Evolutionary conservation across 2,797 vertebrate genomes (phyloP).

Genomic region (Poeciliopsis presidionis): DNA sequence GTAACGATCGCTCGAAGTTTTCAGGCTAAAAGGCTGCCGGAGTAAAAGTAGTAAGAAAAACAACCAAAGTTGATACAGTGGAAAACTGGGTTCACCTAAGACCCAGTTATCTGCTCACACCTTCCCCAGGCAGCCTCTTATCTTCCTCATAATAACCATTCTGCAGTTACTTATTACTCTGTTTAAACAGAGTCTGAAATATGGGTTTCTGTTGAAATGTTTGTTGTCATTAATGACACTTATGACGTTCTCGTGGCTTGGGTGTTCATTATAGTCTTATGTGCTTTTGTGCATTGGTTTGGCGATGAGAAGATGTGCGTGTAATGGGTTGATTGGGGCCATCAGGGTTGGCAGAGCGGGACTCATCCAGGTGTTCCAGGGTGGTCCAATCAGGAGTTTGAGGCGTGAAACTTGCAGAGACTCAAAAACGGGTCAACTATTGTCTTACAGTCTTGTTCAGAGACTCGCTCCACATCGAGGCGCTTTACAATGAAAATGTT

Average conservation of each 20-base stretch:
- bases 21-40: slow-evolving; percentile 5
- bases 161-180: slow-evolving; percentile 45
- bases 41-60: not conserved
- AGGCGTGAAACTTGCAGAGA: slow-evolving; percentile 52
- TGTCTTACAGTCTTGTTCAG: slow-evolving; percentile 31
- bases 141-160: slow-evolving; percentile 41
- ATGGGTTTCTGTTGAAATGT: slow-evolving; percentile 43
- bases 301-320: slow-evolving; percentile 49
- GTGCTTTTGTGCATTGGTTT: slow-evolving; percentile 44
- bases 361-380: slow-evolving; percentile 78
- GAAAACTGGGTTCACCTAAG: slow-evolving; percentile 3
- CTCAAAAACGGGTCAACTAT: slow-evolving; percentile 23
- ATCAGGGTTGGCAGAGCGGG: slow-evolving; percentile 57
- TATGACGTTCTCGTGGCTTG: slow-evolving; percentile 52
- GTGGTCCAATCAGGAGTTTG: slow-evolving; percentile 69
- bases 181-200: slow-evolving; percentile 45
- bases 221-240: slow-evolving; percentile 49
- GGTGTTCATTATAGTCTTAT: slow-evolving; percentile 65
- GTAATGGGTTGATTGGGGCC: slow-evolving; percentile 68
- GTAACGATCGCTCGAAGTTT: slow-evolving; percentile 7
- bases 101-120: slow-evolving; percentile 25
- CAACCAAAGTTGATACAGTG: slow-evolving; percentile 4
- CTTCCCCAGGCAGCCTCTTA: slow-evolving; percentile 13
- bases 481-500: not conserved
- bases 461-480: slow-evolving; percentile 1